phyloP scores from a whole-genome alignment of 1,140 invertebrate genomes.

The Tenebrio molitor region DNA sequence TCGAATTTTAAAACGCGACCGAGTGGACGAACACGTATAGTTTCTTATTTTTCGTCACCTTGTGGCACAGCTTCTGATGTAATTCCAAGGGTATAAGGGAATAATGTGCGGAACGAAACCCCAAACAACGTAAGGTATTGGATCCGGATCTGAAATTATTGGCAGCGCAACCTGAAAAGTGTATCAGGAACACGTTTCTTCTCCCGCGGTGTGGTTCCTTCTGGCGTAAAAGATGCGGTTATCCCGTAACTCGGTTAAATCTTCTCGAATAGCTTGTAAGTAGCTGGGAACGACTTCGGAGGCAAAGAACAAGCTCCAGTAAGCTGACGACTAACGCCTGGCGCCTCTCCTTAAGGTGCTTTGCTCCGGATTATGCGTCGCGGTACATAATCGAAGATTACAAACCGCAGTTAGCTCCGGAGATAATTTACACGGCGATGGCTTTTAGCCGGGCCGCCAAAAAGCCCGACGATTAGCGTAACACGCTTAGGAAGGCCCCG shows the following conservation, averaged over 20 bases:
- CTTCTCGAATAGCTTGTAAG: constrained; percentile 36
- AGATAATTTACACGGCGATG: constrained; percentile 28
- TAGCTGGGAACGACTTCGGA: constrained; percentile 19
- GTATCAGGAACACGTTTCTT: not conserved
- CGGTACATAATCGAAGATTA: constrained; percentile 35
- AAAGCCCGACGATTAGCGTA: constrained; percentile 9
- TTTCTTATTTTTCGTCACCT: too few relatives aligned
- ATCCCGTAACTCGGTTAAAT: constrained; percentile 37
- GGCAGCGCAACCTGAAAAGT: too few relatives aligned
- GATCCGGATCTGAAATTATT: too few relatives aligned
- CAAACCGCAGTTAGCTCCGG: constrained; percentile 15
- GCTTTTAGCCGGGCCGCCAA: not conserved
- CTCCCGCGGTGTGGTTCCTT: not conserved
- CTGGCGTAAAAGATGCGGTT: constrained; percentile 35
- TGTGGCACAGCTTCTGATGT: too few relatives aligned
- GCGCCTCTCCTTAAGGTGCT: constrained; percentile 27
- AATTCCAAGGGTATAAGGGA: too few relatives aligned
- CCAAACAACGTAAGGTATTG: too few relatives aligned
- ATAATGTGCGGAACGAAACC: too few relatives aligned
- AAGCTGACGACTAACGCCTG: constrained; percentile 37
- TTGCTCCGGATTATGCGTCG: constrained; percentile 29
- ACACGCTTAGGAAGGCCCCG: constrained; percentile 13
- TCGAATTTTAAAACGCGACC: too few relatives aligned
- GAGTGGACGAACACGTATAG: too few relatives aligned
- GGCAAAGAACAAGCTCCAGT: constrained; percentile 34